Base-by-base conservation (phyloP, 2,113 vertebrate species). In the Macroglossus sobrinus region DNA sequence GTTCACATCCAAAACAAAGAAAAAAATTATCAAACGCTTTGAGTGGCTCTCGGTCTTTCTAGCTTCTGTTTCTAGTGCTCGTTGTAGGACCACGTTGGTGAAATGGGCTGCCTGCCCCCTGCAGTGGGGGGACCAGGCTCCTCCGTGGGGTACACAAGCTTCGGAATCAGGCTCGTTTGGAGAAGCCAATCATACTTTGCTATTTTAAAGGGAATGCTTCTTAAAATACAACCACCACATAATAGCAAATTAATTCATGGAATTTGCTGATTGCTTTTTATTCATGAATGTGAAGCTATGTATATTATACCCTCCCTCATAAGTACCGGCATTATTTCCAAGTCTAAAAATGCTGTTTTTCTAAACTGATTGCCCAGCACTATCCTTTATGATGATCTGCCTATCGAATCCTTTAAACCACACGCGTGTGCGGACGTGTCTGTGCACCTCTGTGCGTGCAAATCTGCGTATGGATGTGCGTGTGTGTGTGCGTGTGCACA, bases 171-270 rank as follows among this genome's bases (percentile, higher is more conserved):
- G 53, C 30, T 24, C 45, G 8, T 63, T 75, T 72, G 13, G 61
- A 72, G 59, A 71, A 80, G 13, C 28, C 35, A 57, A 80, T 28
- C 40, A 84, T 21, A 45, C 28, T 26, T 53, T 47, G 40, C 84
- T 61, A 78, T 47, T 72, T 74, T 16, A 85, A 63, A 69, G 78
- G 38, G 84, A 96, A 78, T 57, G 40, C 61, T 94, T 79, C 76
- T 90, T 68, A 57, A 95, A 84, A 76, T 59, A 79, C 47, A 94
- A 63, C 71, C 45, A 69, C 43, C 21, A 59, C 55, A 18, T 53
- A 71, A 43, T 10, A 91, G 26, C 78, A 86, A 89, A 81, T 33
- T 5, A 71, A 72, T 55, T 80, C 55, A n/a, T 79, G 75, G 75
- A 57, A 79, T 69, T 69, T 50, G 24, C 22, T 28, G 26, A n/a